Evolutionary conservation across 1,140 invertebrate species (phyloP), one percentile per base, ranked within the genome.

Genomic region (Nephotettix cincticeps): DNA sequence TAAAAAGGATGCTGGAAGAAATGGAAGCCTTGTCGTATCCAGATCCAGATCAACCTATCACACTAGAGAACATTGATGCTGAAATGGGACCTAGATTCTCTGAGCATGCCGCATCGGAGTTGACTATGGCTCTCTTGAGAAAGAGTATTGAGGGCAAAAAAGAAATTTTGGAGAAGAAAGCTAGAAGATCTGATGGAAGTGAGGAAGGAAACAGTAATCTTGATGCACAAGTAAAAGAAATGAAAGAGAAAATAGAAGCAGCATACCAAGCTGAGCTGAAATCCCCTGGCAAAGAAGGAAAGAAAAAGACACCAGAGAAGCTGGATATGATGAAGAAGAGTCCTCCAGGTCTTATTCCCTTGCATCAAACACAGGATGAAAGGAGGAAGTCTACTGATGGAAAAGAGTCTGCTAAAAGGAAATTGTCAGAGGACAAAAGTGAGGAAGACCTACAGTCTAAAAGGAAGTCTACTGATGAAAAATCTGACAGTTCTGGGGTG

Each of bases 181-280:
- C 21, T 27, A 25, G 25, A 27, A 25, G 27, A 27, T 13, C 56
- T 27, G 25, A 28, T 6, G 25, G 23, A 27, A 11, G 14, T 27
- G 56, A 61, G 67, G n/a, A 40, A 23, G 11, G 21, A 45, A 28
- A 32, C 32, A 54, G 69, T 23, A 29, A 68, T 1, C 40, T 54
- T 9, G 73, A 71, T 54, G 25, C 71, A 19, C 66, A 77, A 71
- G 70, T 76, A 71, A 51, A 74, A 75, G 69, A 74, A 66, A 36
- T 72, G 19, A 71, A 77, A 71, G 61, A 72, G 72, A 73, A 73
- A 71, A 61, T 69, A 61, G 70, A 74, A 43, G 63, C 43, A 70
- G 56, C 56, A 27, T 61, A 61, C 25, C 21, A 61, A 27, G 56
- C 56, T 21, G 56, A 61, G 23, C 27, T 61, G 6, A 61, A 61